Base-by-base conservation (phyloP, 92 coral and sea anemone species). In the Umimayanthus kanabou region DNA sequence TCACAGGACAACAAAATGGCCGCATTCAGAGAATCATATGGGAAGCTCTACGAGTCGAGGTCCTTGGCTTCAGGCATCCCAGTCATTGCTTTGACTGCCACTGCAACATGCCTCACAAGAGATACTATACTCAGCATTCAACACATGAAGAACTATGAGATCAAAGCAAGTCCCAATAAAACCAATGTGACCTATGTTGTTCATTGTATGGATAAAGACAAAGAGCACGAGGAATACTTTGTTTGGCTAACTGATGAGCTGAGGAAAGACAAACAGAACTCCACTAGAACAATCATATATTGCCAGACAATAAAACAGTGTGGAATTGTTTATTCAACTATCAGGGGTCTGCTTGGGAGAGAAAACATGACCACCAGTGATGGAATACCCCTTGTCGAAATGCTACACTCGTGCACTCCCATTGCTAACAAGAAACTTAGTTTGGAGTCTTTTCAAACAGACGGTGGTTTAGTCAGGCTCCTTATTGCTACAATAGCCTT, bases 281-380 rank as follows among this genome's bases (percentile, higher is more conserved):
- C 80, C 8, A 57, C 42, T 10, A 76, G 80, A 76, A 88, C 93
- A 43, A 93, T 93, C 40, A 80, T 89, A 13, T 93, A 93, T 73
- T 93, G 96, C 74, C 96, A 93, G 65, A 92, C 94, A 18, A 93
- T 93, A 6, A 93, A 80, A 47, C 96, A 93, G 37, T 93, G 93
- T 80, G 85, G 92, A 15, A 4, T 93, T n/a, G 25, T 93, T 6
- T 93, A 93, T 85, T 91, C 72, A n/a, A 93, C 92, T 45, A 22
- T 93, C 30, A 93, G 87, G 78, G 94, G 88, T 29, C 30, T 91
- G 90, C 91, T 91, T 30, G 91, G 92, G 13, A 45, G 87, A 39
- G 30, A 87, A 22, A 50, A n/a, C 10, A 37, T n/a, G 7, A 18
- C 26, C 15, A 14, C 6, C 75, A 72, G 33, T 72, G 76, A 72